Evolutionary conservation across 2,797 vertebrate genomes (phyloP), one percentile per base, ranked within the genome.

Genomic region (Novumbra hubbsi): DNA sequence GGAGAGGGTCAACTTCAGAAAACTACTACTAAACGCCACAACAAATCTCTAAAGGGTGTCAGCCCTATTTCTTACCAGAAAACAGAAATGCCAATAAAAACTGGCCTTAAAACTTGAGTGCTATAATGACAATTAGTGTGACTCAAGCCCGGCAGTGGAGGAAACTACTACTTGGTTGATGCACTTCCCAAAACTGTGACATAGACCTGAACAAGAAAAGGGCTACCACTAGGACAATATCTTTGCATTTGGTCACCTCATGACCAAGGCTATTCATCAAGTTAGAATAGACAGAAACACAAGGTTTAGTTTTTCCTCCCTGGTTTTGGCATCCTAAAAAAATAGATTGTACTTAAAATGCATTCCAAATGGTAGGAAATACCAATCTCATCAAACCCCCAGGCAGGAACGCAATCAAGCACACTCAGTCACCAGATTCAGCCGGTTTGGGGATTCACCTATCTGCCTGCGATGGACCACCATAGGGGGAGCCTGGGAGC

Each of bases 381-480:
- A 38, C 5, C 34, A 38, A 7, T 38, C 34, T 38, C 4, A 38
- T 38, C 34, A 38, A 38, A 38, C 34, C 1, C 34, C 34, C 34
- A 38, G 41, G 41, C 41, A 45, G 9, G 9, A 11, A 45, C 14
- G 41, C 1, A 7, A 45, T 3, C 41, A 45, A 45, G 41, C 41
- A 45, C 41, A 14, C 6, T 45, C 41, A 12, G 41, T 45, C 41
- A 45, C 11, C 41, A 14, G 9, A 14, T 45, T 45, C 41, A 45
- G 41, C 11, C 41, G 1, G 9, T 45, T 45, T 45, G 41, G 28
- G 21, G 57, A 21, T 87, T 1, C 92, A 99, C 98, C 98, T 68
- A 94, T 97, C 76, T 97, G 95, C 78, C 97, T 90, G 71, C 96
- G 95, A 70, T 97, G 97, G 62, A 98, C 91, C 0, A 99, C 97